Base-by-base conservation (phyloP, 2,888 invertebrate genomes). In the Halictus quadricinctus region DNA sequence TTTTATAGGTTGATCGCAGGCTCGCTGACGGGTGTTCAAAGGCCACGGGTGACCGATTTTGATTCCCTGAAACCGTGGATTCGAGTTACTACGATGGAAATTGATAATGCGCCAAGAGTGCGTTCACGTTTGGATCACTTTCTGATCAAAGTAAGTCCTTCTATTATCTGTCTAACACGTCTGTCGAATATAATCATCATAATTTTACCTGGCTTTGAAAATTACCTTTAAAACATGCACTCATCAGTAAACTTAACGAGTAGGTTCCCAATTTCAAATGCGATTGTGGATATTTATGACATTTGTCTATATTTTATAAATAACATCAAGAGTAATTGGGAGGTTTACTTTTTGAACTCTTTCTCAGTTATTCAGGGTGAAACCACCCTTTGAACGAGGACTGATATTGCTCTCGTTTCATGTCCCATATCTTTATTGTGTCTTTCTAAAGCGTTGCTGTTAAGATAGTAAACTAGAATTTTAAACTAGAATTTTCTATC, bases 1-100 rank as follows among this genome's bases (percentile, higher is more conserved):
- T 78, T 84, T 85, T 77, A n/a, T 72, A 85, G 85, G 64, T 46
- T 60, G 43, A 12, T 43, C 29, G n/a, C 29, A 46, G 0, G 29
- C 15, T 4, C 36, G 3, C 64, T 12, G 54, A 10, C 18, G 48
- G 21, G 2, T 36, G 15, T 15, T 29, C 18, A 6, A 21, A 12
- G 5, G 15, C 10, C 21, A 13, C 2, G 10, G 60, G 18, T 12
- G n/a, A 41, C 6, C 12, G 66, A 2, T 13, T 29, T 15, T 18
- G 41, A 36, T 13, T 18, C 10, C 18, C 73, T 77, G 84, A 41
- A 83, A 76, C 54, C 12, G 64, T 36, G 60, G 73, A 54, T 15
- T 8, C 10, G 0, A 25, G 54, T 70, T 50, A 21, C 36, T 18
- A 50, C 41, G 13, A 70, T 1, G 46, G 25, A 29, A 13, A 58